These are phyloP conservation scores for Thamnophis elegans DNA, from an alignment of 2,797 vertebrate species.

Conservation along the genomic window DNA sequence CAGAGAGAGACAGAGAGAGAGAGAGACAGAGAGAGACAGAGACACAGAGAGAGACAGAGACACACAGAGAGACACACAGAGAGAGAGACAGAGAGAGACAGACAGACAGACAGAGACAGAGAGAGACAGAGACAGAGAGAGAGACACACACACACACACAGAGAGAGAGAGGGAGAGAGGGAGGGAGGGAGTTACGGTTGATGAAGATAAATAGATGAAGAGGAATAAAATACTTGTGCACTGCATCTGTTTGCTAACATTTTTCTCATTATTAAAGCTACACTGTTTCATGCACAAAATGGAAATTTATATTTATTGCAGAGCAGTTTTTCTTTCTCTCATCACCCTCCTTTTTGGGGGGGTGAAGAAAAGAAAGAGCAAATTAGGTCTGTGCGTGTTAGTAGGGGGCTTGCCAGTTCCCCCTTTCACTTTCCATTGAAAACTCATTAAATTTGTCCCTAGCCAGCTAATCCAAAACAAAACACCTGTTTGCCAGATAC, in stretches of 20 bases:
- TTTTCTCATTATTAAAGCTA: background rate
- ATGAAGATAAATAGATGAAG: background rate
- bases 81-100: too few relatives aligned
- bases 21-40: too few relatives aligned
- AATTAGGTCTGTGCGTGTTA: constrained; percentile 52
- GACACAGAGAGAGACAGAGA: background rate
- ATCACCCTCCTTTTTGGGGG: constrained; percentile 13
- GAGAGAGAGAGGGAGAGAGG: too few relatives aligned
- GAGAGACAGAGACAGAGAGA: background rate
- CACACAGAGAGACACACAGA: too few relatives aligned
- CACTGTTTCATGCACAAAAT: background rate
- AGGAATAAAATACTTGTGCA: background rate
- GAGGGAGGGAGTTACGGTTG: background rate
- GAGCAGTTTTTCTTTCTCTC: constrained; percentile 25
- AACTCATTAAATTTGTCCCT: constrained; percentile 55
- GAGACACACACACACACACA: too few relatives aligned
- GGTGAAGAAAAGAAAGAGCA: constrained; percentile 42
- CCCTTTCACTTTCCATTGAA: constrained; percentile 46
- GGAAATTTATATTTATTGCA: background rate
- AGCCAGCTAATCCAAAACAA: constrained; percentile 60
- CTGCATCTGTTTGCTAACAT: background rate
- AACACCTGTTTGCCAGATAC: constrained; percentile 59
- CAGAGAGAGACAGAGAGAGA: too few relatives aligned
- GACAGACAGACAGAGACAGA: background rate
- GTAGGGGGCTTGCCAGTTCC: constrained; percentile 44